Percentiles rank a stretch among this genome's conserved stretches.
phyloP scores from a whole-genome alignment of 2,113 vertebrate species.

The Lasiurus borealis region DNA sequence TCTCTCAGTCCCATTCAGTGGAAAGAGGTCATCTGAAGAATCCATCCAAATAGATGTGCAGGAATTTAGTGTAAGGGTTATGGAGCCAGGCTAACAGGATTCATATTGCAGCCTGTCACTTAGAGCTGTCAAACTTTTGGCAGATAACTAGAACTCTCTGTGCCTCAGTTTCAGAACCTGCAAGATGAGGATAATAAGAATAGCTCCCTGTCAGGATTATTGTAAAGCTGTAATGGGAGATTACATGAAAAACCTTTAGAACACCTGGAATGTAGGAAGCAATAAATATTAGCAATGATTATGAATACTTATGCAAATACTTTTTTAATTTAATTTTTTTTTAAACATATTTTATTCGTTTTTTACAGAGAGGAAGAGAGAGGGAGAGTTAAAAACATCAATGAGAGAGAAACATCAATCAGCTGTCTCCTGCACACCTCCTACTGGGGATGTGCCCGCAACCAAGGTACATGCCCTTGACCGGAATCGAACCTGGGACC shows the following conservation, averaged over 20 bases:
- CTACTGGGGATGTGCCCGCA: too few relatives aligned
- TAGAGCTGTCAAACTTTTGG: background rate
- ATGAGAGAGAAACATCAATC: too few relatives aligned
- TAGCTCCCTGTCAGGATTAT: background rate
- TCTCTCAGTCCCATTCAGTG: background rate
- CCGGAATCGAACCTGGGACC: too few relatives aligned
- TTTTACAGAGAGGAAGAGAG: too few relatives aligned
- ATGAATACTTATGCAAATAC: background rate
- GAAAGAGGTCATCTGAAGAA: constrained; percentile 26
- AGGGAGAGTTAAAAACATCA: too few relatives aligned
- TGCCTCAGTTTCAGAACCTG: constrained; percentile 27
- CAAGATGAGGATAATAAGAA: background rate
- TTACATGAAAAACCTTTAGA: background rate
- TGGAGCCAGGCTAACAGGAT: background rate
- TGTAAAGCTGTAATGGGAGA: background rate
- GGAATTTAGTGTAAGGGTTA: background rate
- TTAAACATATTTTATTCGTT: too few relatives aligned
- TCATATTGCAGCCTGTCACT: background rate
- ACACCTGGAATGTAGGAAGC: background rate
- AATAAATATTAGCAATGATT: background rate
- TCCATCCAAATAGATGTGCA: background rate
- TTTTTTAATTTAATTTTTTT: background rate
- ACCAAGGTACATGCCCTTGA: too few relatives aligned
- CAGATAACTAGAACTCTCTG: background rate
- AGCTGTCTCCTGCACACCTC: too few relatives aligned